These are phyloP conservation scores for Carcina quercana DNA, from an alignment of 2,888 invertebrate genomes.

Conservation along the genomic window DNA sequence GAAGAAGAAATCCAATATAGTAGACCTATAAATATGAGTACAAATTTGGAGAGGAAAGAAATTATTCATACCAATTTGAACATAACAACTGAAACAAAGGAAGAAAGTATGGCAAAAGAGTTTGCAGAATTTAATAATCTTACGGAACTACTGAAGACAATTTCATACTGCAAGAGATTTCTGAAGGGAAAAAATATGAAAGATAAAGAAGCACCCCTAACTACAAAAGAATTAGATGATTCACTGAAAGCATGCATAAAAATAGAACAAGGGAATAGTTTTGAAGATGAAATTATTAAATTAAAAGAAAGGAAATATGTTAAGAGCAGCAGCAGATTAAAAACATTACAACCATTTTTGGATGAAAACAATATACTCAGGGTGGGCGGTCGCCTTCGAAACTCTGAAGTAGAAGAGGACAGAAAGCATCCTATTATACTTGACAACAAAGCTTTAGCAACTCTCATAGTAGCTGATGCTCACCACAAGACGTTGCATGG, in stretches of 20 bases:
- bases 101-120: no score
- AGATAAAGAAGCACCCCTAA: not conserved
- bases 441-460: conserved; percentile 15
- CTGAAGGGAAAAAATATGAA: conserved; percentile 4
- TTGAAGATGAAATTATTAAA: conserved; percentile 6
- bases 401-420: conserved; percentile 10
- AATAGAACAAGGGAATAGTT: conserved; percentile 6
- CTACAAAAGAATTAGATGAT: conserved; percentile 7
- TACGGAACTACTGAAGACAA: not conserved
- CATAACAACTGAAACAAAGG: not conserved
- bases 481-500: conserved; percentile 21
- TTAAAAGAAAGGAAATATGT: conserved; percentile 4
- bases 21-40: not conserved
- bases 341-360: conserved; percentile 18
- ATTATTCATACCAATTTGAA: not conserved
- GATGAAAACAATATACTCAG: conserved; percentile 15
- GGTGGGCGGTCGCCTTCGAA: conserved; percentile 20
- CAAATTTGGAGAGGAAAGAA: not conserved
- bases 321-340: conserved; percentile 11
- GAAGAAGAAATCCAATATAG: not conserved
- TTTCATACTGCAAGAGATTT: conserved; percentile 1
- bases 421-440: conserved; percentile 21
- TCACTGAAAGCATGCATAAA: conserved; percentile 4
- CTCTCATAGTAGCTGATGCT: conserved; percentile 19
- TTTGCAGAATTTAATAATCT: not conserved